phyloP scores from a whole-genome alignment of 2,888 invertebrate species.

The Drosophila borealis region DNA sequence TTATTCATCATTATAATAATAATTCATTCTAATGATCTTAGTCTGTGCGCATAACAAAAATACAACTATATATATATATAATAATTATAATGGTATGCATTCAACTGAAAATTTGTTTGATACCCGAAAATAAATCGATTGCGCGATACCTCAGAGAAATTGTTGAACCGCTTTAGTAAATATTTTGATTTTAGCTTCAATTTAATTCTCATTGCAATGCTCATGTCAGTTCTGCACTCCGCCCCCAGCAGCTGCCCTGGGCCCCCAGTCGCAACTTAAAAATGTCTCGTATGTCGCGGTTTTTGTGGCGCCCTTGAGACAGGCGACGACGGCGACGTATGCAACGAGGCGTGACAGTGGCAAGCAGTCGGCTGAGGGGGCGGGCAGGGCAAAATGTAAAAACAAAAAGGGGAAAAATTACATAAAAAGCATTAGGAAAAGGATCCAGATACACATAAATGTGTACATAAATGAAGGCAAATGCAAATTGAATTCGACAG shows the following conservation, averaged over 20 bases:
- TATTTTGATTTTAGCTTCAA: conserved; percentile 30
- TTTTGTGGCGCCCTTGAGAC: conserved; percentile 58
- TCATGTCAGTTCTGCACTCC: conserved; percentile 4
- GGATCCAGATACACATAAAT: background rate
- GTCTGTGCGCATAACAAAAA: too few relatives aligned
- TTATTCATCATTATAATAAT: too few relatives aligned
- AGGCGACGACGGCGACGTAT: conserved; percentile 46
- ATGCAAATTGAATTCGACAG: conserved; percentile 40
- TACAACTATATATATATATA: too few relatives aligned
- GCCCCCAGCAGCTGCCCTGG: too few relatives aligned
- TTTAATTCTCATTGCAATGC: conserved; percentile 21
- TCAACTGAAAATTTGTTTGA: background rate
- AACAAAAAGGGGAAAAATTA: conserved; percentile 1
- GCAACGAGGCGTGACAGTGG: conserved; percentile 36
- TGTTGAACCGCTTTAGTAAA: conserved; percentile 17
- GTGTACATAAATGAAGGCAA: conserved; percentile 5
- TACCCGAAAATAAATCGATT: background rate
- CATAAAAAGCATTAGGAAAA: conserved; percentile 1
- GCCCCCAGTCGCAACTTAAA: conserved; percentile 9
- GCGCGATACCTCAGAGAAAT: background rate
- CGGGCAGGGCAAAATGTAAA: conserved; percentile 1
- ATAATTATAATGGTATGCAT: background rate
- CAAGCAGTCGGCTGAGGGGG: background rate
- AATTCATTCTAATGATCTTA: too few relatives aligned
- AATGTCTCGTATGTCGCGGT: conserved; percentile 25